Base-by-base conservation (phyloP, 1,140 invertebrate genomes). In the Diprion similis region DNA sequence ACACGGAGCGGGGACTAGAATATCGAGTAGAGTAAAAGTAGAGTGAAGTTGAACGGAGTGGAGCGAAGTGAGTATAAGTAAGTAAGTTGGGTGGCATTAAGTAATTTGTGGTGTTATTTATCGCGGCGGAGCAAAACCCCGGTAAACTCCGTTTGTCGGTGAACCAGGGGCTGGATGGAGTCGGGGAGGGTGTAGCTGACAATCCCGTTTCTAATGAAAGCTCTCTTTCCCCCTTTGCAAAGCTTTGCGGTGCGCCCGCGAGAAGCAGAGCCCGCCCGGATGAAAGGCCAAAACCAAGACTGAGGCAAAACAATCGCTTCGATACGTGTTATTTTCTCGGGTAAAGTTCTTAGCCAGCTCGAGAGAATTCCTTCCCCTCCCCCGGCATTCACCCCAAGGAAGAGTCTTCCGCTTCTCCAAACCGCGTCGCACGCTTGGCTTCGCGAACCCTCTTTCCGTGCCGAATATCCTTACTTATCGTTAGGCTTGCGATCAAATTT, bases 161-260 rank as follows among this genome's bases (percentile, higher is more conserved):
- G 67, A 37, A 37, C 24, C 75, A 71, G 69, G 13, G 70, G 15
- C 8, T 47, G 75, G 51, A 59, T 15, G n/a, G 11, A 59, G 11
- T 13, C 51, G 51, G 13, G 47, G 75, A 74, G 79, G 77, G 79
- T 81, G 79, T 78, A 78, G 77, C 73, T 81, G 80, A 81, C 80
- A 80, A 81, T 80, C 73, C 75, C 37, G 74, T 51, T 76, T 71
- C 78, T 81, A 81, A 80, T 80, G 79, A 81, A 81, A 81, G 79
- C 76, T 78, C 78, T 73, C 78, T 76, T 78, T 77, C 71, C 51
- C 51, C n/a, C 51, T 59, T 59, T 59, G n/a, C n/a, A 59, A 59
- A 59, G 51, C 51, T 59, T 13, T 59, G 51, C 51, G 51, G n/a
- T 13, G 51, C n/a, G 51, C 51, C 51, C 51, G 24, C 24, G 51